A percentile compares a stretch with the other conserved stretches of the same genome.
Evolutionary conservation across 2,113 vertebrate species (phyloP).

Genomic region (Nibea coibor): DNA sequence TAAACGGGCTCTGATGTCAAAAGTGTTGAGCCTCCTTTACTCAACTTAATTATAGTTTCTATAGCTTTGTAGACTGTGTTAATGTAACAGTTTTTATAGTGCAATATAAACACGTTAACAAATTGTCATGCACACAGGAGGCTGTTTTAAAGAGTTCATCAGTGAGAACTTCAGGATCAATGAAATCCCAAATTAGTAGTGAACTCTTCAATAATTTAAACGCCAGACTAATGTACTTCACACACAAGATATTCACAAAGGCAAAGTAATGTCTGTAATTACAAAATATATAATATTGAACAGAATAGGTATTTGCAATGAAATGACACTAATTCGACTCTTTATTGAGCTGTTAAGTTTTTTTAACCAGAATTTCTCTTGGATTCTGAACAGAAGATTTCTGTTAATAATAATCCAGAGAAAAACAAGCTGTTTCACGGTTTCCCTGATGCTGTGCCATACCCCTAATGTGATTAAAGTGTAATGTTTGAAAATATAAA

Average conservation of each 20-base stretch:
- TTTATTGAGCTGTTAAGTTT: background rate
- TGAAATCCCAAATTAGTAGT: background rate
- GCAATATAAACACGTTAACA: background rate
- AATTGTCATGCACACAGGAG: background rate
- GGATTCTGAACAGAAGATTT: background rate
- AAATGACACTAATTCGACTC: background rate
- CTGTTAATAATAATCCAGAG: background rate
- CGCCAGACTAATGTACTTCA: background rate
- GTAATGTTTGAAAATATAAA: background rate
- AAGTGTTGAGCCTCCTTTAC: background rate
- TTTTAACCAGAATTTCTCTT: background rate
- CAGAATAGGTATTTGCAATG: background rate
- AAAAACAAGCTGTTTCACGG: background rate
- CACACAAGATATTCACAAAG: background rate
- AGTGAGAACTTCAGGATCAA: background rate
- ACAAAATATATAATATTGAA: background rate
- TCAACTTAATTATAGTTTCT: background rate
- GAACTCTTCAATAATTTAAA: background rate
- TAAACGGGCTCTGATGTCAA: background rate
- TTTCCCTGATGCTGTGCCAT: background rate
- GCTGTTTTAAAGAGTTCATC: background rate
- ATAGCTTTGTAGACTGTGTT: background rate
- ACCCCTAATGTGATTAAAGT: slow-evolving; percentile 4
- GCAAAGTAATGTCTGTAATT: background rate
- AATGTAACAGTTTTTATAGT: background rate